Conservation (phyloP, 2,888 invertebrate species). For the Morpho achilles region DNA sequence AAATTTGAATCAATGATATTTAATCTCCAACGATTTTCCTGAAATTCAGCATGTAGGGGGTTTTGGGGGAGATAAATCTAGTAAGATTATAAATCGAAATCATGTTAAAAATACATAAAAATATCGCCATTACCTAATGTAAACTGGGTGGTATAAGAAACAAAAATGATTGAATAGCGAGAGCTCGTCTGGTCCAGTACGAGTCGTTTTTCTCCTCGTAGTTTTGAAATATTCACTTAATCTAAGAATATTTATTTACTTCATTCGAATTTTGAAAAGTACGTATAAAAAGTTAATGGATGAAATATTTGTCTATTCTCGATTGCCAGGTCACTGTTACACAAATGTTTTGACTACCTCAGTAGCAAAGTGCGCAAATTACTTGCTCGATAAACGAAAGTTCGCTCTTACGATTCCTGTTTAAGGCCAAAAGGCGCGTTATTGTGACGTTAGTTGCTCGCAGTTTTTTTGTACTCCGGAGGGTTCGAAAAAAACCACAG, state of each 20-base stretch:
- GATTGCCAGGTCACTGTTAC: background rate
- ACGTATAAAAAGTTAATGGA: conserved; percentile 9
- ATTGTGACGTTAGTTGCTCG: too few species aligned
- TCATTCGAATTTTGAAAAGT: conserved; percentile 8
- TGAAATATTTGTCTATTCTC: background rate
- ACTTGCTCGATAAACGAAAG: too few species aligned
- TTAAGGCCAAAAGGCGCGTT: too few species aligned
- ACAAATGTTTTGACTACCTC: background rate
- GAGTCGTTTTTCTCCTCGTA: conserved; percentile 9
- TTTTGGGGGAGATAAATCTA: too few species aligned
- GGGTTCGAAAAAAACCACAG: too few species aligned
- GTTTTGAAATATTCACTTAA: conserved; percentile 9
- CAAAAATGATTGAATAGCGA: conserved; percentile 8
- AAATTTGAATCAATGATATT: too few species aligned
- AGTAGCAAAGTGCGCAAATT: too few species aligned
- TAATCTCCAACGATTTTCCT: too few species aligned
- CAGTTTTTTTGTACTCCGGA: too few species aligned
- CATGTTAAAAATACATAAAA: background rate
- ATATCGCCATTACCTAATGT: conserved; percentile 5
- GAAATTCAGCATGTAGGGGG: too few species aligned
- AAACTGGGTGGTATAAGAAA: conserved; percentile 2
- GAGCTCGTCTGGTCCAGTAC: conserved; percentile 8
- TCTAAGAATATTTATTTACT: conserved; percentile 8
- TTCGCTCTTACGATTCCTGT: too few species aligned
- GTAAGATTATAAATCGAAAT: background rate